Evolutionary conservation across 2,888 invertebrate species (phyloP).

Genomic region (Tetragonisca angustula): DNA sequence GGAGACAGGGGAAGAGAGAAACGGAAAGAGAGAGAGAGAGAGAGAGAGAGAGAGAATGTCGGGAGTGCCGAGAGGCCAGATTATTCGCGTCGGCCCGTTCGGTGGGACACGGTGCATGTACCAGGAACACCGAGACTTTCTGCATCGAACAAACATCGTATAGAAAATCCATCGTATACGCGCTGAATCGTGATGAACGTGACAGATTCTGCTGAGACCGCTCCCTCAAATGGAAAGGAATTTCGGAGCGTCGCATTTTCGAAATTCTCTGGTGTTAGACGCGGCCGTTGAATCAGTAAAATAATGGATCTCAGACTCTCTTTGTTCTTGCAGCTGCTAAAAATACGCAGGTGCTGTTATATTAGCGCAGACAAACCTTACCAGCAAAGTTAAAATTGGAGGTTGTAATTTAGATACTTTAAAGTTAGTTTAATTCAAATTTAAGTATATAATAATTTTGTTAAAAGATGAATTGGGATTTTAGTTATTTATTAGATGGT

Average conservation of each 20-base stretch:
- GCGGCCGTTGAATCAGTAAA: background rate
- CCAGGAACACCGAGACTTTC: slow-evolving; percentile 45
- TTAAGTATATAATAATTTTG: no score
- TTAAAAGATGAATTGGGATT: no score
- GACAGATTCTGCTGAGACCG: slow-evolving; percentile 2
- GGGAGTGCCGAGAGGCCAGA: slow-evolving; percentile 32
- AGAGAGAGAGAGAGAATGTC: slow-evolving; percentile 1
- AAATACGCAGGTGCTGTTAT: background rate
- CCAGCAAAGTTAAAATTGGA: background rate
- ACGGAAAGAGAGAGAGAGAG: slow-evolving; percentile 15
- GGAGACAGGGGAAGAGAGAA: background rate
- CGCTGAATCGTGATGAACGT: slow-evolving; percentile 11
- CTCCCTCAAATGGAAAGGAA: background rate
- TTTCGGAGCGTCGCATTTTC: background rate
- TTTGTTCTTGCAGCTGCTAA: background rate
- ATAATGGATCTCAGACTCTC: background rate
- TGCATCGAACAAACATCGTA: background rate
- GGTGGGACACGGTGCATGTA: slow-evolving; percentile 53
- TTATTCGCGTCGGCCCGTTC: slow-evolving; percentile 49
- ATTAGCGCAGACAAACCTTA: no score
- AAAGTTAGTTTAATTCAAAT: no score
- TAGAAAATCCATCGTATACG: slow-evolving; percentile 29
- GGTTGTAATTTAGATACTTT: no score
- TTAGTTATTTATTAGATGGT: no score
- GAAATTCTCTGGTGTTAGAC: background rate